Base-by-base conservation (phyloP, 1,140 invertebrate genomes). In the Agrypnia vestita region DNA sequence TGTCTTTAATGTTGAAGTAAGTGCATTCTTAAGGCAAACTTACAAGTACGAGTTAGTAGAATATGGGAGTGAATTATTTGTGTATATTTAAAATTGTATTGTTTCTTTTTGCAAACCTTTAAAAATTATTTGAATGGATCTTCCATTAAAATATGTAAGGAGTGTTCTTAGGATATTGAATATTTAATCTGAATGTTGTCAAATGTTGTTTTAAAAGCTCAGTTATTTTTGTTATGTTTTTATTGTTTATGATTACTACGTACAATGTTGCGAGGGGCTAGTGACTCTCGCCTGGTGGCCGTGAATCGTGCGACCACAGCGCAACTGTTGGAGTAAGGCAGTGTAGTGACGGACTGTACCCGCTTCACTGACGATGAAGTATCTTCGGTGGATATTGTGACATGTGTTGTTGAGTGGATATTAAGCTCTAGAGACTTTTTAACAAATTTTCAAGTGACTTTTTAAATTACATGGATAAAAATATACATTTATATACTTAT, bases 371-470 rank as follows among this genome's bases (percentile, higher is more conserved):
- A 46, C 53, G 75, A 35, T 35, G 25, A 35, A 35, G 25, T 35
- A 35, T 35, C 25, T 35, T 21, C 49, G 55, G 67, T 53, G 44
- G 73, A 79, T 76, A 62, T 67, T 75, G 79, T 80, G 82, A 83
- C 75, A 74, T 74, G 77, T 76, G 51, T 44, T 61, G 62, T 78
- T 55, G 47, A 80, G 82, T 83, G 82, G 79, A 83, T 77, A 79
- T 82, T 78, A 82, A 82, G 79, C 81, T 82, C 78, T 80, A 78
- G 79, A 83, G 82, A 83, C 82, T 79, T 81, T 74, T 80, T 83
- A 83, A 83, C 82, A 83, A 83, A 83, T 83, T 83, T 83, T 76
- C 78, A 83, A 83, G 79, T 83, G 82, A 83, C 79, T 81, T 83
- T 83, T 83, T 78, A 80, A 83, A 80, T 83, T 80, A 82, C 76